Base-by-base conservation (phyloP, 2,888 invertebrate species). In the Pristionchus arcanus region DNA sequence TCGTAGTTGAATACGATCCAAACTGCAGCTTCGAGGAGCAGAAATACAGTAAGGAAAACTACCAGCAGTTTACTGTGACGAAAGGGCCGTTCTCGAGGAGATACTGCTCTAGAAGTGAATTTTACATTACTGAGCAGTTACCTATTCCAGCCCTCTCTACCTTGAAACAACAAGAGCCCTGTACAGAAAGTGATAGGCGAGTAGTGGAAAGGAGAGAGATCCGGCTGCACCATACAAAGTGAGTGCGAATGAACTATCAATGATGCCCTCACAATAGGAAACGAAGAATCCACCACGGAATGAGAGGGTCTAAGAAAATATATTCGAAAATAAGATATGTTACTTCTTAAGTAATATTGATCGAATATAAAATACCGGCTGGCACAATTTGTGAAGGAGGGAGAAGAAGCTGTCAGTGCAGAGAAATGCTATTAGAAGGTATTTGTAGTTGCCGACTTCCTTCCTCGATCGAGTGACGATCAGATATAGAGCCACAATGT, bases 221-320 rank as follows among this genome's bases (percentile, higher is more conserved):
- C 68, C 68, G 13, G 68, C 28, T 2, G 68, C 68, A 2, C 68
- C 68, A 15, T 68, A 68, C 31, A 68, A 28, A 68, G 68, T 68
- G 2, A 68, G 28, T 3, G 31, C 68, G 68, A 68, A 68, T 13
- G 68, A 28, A 16, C 31, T 31, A 15, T 68, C 68, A 3, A 68
- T 16, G 68, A 68, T 9, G 31, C 68, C 68, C 31, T 68, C 68
- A 31, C 68, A 9, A 31, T 68, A 31, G 68, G 68, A 68, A 15
- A 68, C 68, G 31, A 68, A 68, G 68, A 68, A 68, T 28, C 68
- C 68, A 16, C 68, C 68, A 1, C 68, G 68, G 68, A 68, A 68
- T 1, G 68, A 68, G 68, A 68, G 68, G 13, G 28, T 28, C 68
- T 68, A 31, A 11, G 28, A 66, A 28, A 28, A 28, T 66, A 4